Conservation (phyloP, 2,888 invertebrate genomes). For the Mythimna ferrago region DNA sequence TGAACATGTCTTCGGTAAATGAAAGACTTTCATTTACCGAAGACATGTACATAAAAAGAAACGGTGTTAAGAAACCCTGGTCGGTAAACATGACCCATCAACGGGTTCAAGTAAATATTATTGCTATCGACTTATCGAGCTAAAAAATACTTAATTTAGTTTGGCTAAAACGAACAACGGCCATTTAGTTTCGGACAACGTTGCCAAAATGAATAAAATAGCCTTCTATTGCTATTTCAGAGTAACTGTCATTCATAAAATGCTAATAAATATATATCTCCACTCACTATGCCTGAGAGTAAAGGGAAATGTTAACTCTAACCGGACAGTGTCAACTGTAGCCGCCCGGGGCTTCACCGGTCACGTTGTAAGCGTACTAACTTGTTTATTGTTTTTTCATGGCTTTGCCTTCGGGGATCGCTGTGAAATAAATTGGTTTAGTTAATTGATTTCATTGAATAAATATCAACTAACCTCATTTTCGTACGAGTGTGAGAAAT, state of each 20-base stretch:
- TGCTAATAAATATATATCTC: background rate
- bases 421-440: background rate
- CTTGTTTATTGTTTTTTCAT: background rate
- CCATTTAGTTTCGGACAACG: background rate
- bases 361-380: background rate
- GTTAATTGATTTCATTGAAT: background rate
- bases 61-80: background rate
- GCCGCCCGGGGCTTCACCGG: background rate
- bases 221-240: too few species aligned
- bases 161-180: background rate
- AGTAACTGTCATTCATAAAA: background rate
- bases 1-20: too few species aligned
- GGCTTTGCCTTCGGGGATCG: background rate
- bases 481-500: too few species aligned
- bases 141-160: background rate
- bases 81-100: background rate
- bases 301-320: constrained; percentile 2
- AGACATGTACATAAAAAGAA: background rate
- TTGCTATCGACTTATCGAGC: background rate
- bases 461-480: too few species aligned
- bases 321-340: background rate
- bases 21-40: background rate
- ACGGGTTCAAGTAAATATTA: background rate
- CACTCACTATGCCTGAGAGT: background rate
- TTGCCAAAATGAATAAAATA: constrained; percentile 3